Conservation (phyloP, 2,797 vertebrate genomes). For the Antrozous pallidus region DNA sequence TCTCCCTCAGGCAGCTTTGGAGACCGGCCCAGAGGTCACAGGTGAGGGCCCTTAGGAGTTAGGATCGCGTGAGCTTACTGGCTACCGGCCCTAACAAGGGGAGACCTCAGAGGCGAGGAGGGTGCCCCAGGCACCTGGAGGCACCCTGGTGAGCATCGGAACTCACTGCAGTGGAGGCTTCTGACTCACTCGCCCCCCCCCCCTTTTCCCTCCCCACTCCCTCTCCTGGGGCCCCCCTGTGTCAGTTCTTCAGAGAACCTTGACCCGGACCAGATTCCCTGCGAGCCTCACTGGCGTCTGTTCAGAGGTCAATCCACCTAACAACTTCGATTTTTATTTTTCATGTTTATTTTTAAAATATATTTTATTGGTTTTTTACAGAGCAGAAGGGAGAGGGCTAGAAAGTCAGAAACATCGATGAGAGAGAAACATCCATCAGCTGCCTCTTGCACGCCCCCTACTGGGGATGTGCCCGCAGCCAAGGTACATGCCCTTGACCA, state of each 20-base stretch:
- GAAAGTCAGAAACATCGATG: too few species aligned
- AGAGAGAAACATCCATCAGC: too few species aligned
- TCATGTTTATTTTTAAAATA: too few species aligned
- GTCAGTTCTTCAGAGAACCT: background rate
- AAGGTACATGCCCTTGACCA: too few species aligned
- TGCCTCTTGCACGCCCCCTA: too few species aligned
- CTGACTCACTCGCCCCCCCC: accelerated
- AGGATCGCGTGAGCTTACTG: background rate
- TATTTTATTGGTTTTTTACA: too few species aligned
- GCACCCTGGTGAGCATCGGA: background rate
- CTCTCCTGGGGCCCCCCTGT: background rate
- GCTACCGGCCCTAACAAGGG: background rate
- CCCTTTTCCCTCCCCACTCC: background rate
- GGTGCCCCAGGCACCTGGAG: background rate
- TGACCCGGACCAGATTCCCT: background rate
- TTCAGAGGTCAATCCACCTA: too few species aligned
- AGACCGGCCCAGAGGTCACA: background rate
- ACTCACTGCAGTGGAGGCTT: background rate
- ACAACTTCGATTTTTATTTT: too few species aligned
- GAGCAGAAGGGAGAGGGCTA: too few species aligned
- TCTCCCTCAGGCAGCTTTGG: background rate
- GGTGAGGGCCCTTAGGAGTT: background rate
- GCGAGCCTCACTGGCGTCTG: background rate
- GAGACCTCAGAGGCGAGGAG: background rate
- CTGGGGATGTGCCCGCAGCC: too few species aligned